A percentile compares a stretch with the other conserved stretches of the same genome.
Conservation (phyloP, 2,888 invertebrate species). For the Diabrotica balteata region DNA sequence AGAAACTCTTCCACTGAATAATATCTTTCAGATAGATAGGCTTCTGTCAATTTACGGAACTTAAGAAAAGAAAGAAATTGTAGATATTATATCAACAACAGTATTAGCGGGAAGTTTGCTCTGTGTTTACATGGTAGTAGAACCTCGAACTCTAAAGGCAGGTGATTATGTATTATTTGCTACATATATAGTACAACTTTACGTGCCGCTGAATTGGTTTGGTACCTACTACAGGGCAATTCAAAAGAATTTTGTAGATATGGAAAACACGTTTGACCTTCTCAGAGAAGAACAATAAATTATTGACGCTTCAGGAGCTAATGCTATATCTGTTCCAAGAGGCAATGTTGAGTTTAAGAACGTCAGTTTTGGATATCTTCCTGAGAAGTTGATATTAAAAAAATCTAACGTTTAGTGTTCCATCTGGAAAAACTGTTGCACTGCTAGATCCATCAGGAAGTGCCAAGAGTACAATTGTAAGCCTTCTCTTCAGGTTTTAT, state of each 20-base stretch:
- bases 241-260: slow-evolving; percentile 97
- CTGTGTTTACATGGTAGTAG: slow-evolving; percentile 86
- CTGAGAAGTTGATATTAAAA: slow-evolving; percentile 78
- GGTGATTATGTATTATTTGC: slow-evolving; percentile 97
- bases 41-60: too few species aligned
- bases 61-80: too few species aligned
- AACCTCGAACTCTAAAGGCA: slow-evolving; percentile 73
- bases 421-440: slow-evolving; percentile 80
- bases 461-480: slow-evolving; percentile 96
- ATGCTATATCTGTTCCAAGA: slow-evolving; percentile 70
- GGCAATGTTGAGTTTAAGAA: slow-evolving; percentile 88
- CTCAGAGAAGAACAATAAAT: slow-evolving; percentile 88
- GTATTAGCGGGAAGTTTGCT: slow-evolving; percentile 87
- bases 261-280: slow-evolving; percentile 99
- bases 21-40: too few species aligned
- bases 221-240: slow-evolving; percentile 98
- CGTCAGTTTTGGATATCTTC: slow-evolving; percentile 88
- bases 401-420: slow-evolving; percentile 79
- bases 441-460: slow-evolving; percentile 84
- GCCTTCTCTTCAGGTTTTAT: slow-evolving; percentile 94
- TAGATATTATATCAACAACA: too few species aligned
- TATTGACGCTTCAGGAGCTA: slow-evolving; percentile 81
- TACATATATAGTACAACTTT: slow-evolving; percentile 92
- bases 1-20: too few species aligned
- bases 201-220: slow-evolving; percentile 96